phyloP scores from a whole-genome alignment of 1,140 invertebrate genomes.

The Daktulosphaira vitifoliae region DNA sequence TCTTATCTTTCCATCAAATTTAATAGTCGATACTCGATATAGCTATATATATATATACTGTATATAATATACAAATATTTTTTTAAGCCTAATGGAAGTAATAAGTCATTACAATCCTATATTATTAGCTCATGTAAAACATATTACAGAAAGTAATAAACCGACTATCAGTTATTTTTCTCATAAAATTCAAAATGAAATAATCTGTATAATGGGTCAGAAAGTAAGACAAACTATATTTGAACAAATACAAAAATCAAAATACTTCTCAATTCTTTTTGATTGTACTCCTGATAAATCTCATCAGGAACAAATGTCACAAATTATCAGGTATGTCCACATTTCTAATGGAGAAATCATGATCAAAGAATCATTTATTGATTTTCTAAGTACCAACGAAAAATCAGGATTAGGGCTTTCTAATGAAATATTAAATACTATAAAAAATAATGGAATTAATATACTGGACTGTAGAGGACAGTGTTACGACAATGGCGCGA shows the following conservation, averaged over 20 bases:
- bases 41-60: too few relatives aligned
- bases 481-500: background rate
- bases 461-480: background rate
- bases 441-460: background rate
- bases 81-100: too few relatives aligned
- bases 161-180: background rate
- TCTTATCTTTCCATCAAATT: too few relatives aligned
- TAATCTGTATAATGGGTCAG: background rate
- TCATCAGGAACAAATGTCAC: too few relatives aligned
- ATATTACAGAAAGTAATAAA: background rate
- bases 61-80: too few relatives aligned
- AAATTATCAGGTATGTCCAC: constrained; percentile 2
- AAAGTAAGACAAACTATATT: background rate
- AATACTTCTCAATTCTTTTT: too few relatives aligned
- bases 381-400: background rate
- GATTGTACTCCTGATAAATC: too few relatives aligned
- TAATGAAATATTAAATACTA: background rate
- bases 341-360: background rate
- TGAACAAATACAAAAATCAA: too few relatives aligned
- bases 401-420: background rate
- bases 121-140: too few relatives aligned
- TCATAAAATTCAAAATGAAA: background rate
- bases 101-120: too few relatives aligned
- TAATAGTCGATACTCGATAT: too few relatives aligned
- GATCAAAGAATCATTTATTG: background rate